Base-by-base conservation (phyloP, 2,113 vertebrate species). In the Stigmatopora argus region DNA sequence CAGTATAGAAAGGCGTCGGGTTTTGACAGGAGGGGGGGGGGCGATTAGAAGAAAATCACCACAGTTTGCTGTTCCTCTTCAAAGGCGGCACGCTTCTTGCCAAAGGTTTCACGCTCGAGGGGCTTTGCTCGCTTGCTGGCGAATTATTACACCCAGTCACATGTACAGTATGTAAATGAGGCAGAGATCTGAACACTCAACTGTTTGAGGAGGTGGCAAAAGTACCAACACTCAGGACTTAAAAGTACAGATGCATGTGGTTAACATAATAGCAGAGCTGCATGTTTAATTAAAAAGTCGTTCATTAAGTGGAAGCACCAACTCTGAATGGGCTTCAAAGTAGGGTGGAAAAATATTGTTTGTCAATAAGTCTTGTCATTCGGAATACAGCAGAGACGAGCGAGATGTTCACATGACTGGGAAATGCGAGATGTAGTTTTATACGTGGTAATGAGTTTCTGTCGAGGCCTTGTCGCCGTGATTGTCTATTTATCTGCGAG, bases 11-110 rank as follows among this genome's bases (percentile, higher is more conserved):
- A 83, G 76, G 85, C 83, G 78, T 69, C 63, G 73, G 81, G 80
- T 84, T 74, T 66, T 79, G 65, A 77, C 78, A 57, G 70, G 74
- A 57, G 65, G 78, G 82, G 70, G 70, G 71, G 53, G 65, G 63
- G 55, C 71, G 79, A 85, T 82, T 86, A 84, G 86, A 85, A 78
- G 57, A 86, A 61, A 83, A 83, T 82, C 75, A 82, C 67, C 70
- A 64, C 79, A 86, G 79, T 85, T 83, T 79, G 71, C 79, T 55
- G 69, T 79, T 45, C 19, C 18, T 64, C 80, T 88, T 89, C 84
- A 87, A 86, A 87, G 84, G 80, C 59, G 76, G 74, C 55, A 59
- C 49, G 65, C 83, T 83, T 72, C 75, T 65, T 77, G 85, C 78
- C 73, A 86, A 84, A 72, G 78, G 79, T 74, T 78, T 71, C 76